Evolutionary conservation across 2,113 vertebrate species (phyloP).

Genomic region (Callipepla squamata): DNA sequence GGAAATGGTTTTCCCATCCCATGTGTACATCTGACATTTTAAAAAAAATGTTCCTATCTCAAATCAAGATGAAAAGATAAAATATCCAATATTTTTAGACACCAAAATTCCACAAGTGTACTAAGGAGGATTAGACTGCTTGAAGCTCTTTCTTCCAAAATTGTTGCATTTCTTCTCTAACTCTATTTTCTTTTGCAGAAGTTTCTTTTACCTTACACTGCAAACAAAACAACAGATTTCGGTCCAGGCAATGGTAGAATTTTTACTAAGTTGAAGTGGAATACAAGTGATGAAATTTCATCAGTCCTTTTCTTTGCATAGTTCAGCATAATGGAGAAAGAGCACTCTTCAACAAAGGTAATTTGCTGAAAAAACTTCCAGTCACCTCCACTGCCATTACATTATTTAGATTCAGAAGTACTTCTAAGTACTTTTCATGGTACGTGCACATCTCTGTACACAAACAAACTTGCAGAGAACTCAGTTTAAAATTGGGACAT

Average conservation of each 20-base stretch:
- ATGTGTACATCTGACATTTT: slow-evolving; percentile 43
- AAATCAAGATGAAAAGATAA: slow-evolving; percentile 35
- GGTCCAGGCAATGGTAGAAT: not conserved
- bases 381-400: not conserved
- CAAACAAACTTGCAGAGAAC: not conserved
- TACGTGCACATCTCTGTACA: not conserved
- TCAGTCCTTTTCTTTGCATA: not conserved
- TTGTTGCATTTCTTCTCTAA: not conserved
- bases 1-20: slow-evolving; percentile 62
- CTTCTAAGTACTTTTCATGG: not conserved
- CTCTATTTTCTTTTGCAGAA: not conserved
- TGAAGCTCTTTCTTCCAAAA: not conserved
- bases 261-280: not conserved
- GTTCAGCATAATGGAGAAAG: not conserved
- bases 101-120: not conserved
- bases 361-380: not conserved
- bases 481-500: not conserved
- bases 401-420: not conserved
- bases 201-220: not conserved
- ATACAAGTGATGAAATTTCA: not conserved
- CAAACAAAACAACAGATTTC: not conserved
- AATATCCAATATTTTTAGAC: slow-evolving; percentile 41
- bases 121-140: not conserved
- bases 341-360: not conserved
- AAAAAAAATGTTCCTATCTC: slow-evolving; percentile 24